A percentile compares a stretch with the other conserved stretches of the same genome.
These are phyloP conservation scores for Euproctis similis DNA, from an alignment of 2,888 invertebrate species.

Conservation along the genomic window DNA sequence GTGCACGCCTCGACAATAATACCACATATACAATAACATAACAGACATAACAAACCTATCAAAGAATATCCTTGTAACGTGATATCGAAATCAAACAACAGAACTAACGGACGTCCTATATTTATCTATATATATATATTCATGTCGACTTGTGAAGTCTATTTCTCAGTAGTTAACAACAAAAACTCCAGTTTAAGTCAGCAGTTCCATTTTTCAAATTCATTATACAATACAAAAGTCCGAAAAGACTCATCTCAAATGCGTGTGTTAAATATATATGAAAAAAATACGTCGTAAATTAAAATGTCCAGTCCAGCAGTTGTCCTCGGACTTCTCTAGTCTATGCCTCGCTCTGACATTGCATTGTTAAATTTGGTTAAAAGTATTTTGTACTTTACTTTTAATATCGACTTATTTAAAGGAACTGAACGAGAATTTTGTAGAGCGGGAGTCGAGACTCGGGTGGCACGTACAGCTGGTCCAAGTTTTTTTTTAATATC, in stretches of 20 bases:
- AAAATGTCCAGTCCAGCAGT: constrained; percentile 69
- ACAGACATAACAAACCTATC: constrained; percentile 51
- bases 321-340: constrained; percentile 40
- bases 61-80: constrained; percentile 54
- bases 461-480: constrained; percentile 56
- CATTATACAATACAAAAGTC: constrained; percentile 69
- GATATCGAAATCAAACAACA: constrained; percentile 52
- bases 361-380: constrained; percentile 54
- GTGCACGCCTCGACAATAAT: constrained; percentile 49
- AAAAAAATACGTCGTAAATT: constrained; percentile 70
- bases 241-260: constrained; percentile 68
- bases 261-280: constrained; percentile 50
- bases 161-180: constrained; percentile 62
- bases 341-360: constrained; percentile 47
- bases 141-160: constrained; percentile 71
- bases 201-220: constrained; percentile 66
- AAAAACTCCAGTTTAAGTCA: constrained; percentile 54
- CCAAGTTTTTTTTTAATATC: constrained; percentile 51
- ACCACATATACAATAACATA: constrained; percentile 50
- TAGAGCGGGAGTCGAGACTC: constrained; percentile 39
- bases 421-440: constrained; percentile 57
- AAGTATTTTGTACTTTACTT: constrained; percentile 66
- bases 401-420: constrained; percentile 66
- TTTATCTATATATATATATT: constrained; percentile 44
- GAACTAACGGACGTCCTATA: constrained; percentile 45